Percentiles rank a stretch among this genome's conserved stretches.
Evolutionary conservation across 1,140 invertebrate genomes (phyloP).

Genomic region (Cardiocondyla obscurior): DNA sequence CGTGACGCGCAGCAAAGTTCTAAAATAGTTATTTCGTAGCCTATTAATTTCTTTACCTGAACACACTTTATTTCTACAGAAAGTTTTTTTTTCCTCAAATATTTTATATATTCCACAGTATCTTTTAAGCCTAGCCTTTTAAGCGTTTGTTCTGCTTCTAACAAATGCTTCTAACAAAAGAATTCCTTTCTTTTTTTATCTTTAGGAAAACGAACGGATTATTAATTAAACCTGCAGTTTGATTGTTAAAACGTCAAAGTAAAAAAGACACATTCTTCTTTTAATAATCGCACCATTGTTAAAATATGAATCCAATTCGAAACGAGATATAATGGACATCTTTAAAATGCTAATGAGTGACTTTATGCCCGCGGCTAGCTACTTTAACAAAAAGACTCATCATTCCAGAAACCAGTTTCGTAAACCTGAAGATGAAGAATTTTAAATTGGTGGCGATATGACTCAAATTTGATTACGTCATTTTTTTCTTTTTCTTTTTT

Average conservation of each 20-base stretch:
- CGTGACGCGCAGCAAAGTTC: neutral
- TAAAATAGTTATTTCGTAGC: neutral
- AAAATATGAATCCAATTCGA: neutral
- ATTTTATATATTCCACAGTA: too few species aligned
- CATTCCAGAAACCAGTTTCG: slow-evolving; percentile 37
- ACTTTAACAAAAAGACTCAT: slow-evolving; percentile 38
- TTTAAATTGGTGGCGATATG: neutral
- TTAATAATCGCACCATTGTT: too few species aligned
- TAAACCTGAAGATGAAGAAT: neutral
- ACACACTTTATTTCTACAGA: neutral
- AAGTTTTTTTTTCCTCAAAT: too few species aligned
- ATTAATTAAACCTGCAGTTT: too few species aligned
- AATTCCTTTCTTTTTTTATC: too few species aligned
- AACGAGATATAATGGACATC: neutral
- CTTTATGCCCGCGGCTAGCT: neutral
- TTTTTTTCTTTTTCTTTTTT: too few species aligned
- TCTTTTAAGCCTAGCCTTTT: too few species aligned
- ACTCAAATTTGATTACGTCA: neutral
- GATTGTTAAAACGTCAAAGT: too few species aligned
- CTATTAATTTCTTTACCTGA: neutral
- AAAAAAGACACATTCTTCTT: too few species aligned
- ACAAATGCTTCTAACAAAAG: too few species aligned
- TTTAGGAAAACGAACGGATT: too few species aligned
- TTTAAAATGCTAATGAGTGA: neutral
- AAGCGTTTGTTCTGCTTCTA: too few species aligned